Evolutionary conservation across 2,888 invertebrate species (phyloP), one percentile per base, ranked within the genome.

Genomic region (Bugula neritina): DNA sequence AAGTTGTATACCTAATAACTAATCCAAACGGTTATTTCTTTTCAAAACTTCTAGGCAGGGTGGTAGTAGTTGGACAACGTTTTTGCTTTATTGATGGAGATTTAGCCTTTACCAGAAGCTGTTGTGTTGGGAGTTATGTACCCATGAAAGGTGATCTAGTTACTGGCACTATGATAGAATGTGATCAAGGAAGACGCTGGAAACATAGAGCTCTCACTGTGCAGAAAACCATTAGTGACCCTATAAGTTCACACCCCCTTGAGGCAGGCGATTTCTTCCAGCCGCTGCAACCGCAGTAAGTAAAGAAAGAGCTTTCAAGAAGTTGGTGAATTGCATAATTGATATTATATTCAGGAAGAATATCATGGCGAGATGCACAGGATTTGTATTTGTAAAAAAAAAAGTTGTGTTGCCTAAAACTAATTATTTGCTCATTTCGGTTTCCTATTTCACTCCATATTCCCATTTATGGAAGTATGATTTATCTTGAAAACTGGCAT

Each of bases 31-130:
- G n/a, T n/a, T n/a, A n/a, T n/a, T n/a, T n/a, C n/a, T n/a, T n/a
- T n/a, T n/a, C n/a, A n/a, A n/a, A n/a, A n/a, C n/a, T 31, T 63
- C 3, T n/a, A 63, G 63, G 63, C 27, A 25, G 27, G 31, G 63
- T 63, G 10, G 63, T 63, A 2, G 25, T 10, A 13, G 31, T 63
- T 31, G 63, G 63, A 3, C 63, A 63, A 27, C 21, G 31, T 3
- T 63, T 31, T 34, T 63, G 63, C 31, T 63, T 63, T 31, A 63
- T 63, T 31, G 63, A 63, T 63, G 63, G 63, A 34, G n/a, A 63
- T 27, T 10, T 63, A 29, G 63, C 63, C 3, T 63, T 63, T n/a
- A 63, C 63, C 2, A 63, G 63, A 31, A 13, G 17, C 13, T 63
- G 63, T 34, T 63, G 63, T 34, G 31, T 31, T 13, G 17, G 27